Conservation (phyloP, 2,797 vertebrate genomes). For the Pangasius krempfi region DNA sequence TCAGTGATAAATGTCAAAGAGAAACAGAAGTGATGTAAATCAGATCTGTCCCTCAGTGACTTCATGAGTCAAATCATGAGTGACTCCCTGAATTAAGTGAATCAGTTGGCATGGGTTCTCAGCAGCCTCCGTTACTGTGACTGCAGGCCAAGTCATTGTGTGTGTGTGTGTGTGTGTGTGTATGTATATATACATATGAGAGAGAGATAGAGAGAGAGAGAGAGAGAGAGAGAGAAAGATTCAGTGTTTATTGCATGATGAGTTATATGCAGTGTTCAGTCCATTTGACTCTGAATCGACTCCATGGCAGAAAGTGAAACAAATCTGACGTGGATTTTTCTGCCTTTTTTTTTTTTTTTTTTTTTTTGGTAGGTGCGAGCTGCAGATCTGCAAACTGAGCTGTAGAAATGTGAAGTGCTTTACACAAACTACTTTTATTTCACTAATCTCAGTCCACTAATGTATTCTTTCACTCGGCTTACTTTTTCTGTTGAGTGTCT, state of each 20-base stretch:
- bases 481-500: neutral
- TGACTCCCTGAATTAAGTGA: neutral
- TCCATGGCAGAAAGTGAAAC: neutral
- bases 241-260: neutral
- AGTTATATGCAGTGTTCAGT: no score
- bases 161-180: no score
- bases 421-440: neutral
- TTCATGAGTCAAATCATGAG: neutral
- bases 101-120: neutral
- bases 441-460: neutral
- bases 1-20: neutral
- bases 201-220: no score
- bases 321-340: neutral
- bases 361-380: neutral
- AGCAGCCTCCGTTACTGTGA: neutral
- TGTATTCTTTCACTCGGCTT: neutral
- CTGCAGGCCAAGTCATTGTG: neutral
- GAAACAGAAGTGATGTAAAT: conserved; percentile 8
- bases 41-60: neutral
- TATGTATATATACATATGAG: no score
- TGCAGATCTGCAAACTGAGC: neutral
- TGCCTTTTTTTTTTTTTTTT: neutral
- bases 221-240: no score
- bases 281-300: neutral
- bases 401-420: neutral